Base-by-base conservation (phyloP, 2,113 vertebrate species). In the Dissostichus mawsoni region DNA sequence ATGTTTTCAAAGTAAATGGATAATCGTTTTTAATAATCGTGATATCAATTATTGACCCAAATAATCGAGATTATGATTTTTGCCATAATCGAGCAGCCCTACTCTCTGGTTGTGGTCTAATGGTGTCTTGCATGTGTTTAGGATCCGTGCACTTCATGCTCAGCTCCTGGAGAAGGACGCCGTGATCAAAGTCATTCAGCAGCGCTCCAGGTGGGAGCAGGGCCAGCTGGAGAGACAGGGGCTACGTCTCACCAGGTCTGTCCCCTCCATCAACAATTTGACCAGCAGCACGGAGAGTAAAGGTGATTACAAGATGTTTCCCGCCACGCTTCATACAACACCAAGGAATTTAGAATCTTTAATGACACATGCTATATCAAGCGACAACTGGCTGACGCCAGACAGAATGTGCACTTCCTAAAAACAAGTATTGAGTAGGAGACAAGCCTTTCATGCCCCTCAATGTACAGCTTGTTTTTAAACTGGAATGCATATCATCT, bases 121-220 rank as follows among this genome's bases (percentile, higher is more conserved):
- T 13, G 0, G 6, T 57, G 16, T 66, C 1, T 57, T 16, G 11
- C 2, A 0, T 78, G 33, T 18, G 0, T 64, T 61, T 74, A 99
- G 98, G 90, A 96, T 99, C 50, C 97, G 97, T 56, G 96, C 92
- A 1, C 96, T 99, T 36, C 97, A 99, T 0, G 96, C 97, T 48
- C 97, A 98, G 88, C 98, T 99, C 83, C 88, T 99, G 81, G 98
- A 99, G 94, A 99, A 99, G 85, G 97, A 99, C 0, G 97, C 97
- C 0, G 94, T 98, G 86, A 99, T 99, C 88, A 97, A 97, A 86
- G 97, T 99, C n/a, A 94, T 99, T 59, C 97, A 99, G 86, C 98
- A 99, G 80, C 96, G 97, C 58, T 97, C 97, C 0, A 93, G 93
- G 11, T 95, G 92, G 76, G 98, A 98, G n/a, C 96, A 96, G 36